Percentiles rank a stretch among this genome's conserved stretches.
phyloP scores from a whole-genome alignment of 2,888 invertebrate species.

The Parnassius apollo region DNA sequence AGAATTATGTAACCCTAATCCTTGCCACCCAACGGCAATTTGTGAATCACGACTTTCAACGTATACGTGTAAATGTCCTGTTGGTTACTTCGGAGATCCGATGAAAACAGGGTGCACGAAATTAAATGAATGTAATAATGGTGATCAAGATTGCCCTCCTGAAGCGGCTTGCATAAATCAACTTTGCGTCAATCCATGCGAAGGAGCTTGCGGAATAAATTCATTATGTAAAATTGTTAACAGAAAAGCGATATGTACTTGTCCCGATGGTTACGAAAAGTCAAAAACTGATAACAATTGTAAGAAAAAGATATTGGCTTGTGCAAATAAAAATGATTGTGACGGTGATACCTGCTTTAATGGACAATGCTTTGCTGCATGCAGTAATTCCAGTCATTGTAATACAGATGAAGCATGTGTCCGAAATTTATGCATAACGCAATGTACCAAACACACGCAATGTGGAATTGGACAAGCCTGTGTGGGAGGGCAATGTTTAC shows the following conservation, averaged over 20 bases:
- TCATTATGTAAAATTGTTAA: slow-evolving; percentile 89
- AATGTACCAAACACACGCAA: slow-evolving; percentile 90
- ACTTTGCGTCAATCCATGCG: slow-evolving; percentile 90
- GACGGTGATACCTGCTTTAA: slow-evolving; percentile 89
- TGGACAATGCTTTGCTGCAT: slow-evolving; percentile 91
- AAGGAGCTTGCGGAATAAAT: slow-evolving; percentile 90
- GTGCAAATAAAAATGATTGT: slow-evolving; percentile 87
- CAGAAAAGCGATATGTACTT: slow-evolving; percentile 88
- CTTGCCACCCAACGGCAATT: slow-evolving; percentile 90
- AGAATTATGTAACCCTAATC: slow-evolving; percentile 87
- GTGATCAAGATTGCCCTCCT: slow-evolving; percentile 87
- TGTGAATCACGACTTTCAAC: slow-evolving; percentile 86
- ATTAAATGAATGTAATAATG: slow-evolving; percentile 87
- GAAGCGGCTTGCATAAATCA: slow-evolving; percentile 87
- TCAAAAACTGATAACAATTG: slow-evolving; percentile 83
- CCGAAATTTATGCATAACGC: slow-evolving; percentile 88
- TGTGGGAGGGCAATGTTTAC: slow-evolving; percentile 87
- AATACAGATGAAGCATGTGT: slow-evolving; percentile 89
- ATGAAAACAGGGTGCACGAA: slow-evolving; percentile 87
- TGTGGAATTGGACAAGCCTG: slow-evolving; percentile 91
- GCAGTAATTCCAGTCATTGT: slow-evolving; percentile 88
- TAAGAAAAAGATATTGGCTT: slow-evolving; percentile 84
- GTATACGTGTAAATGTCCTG: slow-evolving; percentile 89
- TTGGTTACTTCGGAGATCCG: slow-evolving; percentile 89
- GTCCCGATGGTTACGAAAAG: slow-evolving; percentile 88